A percentile compares a stretch with the other conserved stretches of the same genome.
Conservation (phyloP, 2,888 invertebrate genomes). For the Trichogramma dendrolimi region DNA sequence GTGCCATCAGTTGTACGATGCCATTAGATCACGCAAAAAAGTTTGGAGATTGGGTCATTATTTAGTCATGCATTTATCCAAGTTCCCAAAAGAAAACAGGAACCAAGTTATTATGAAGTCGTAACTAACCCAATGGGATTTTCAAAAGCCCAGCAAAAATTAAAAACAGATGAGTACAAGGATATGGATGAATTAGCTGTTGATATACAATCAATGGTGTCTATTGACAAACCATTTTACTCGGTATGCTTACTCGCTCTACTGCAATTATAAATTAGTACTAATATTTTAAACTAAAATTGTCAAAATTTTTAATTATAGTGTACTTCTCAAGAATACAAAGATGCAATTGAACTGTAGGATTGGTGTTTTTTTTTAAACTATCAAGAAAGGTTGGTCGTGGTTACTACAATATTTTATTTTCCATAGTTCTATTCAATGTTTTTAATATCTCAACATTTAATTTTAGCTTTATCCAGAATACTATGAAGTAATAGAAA, state of each 20-base stretch:
- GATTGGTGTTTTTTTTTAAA: constrained; percentile 88
- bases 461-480: constrained; percentile 74
- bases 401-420: constrained; percentile 1
- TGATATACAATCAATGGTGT: constrained; percentile 87
- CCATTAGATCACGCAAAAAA: constrained; percentile 83
- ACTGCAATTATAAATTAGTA: neutral
- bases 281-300: no score
- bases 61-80: constrained; percentile 92
- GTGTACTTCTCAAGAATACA: constrained; percentile 76
- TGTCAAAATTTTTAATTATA: constrained; percentile 45
- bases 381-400: constrained; percentile 73
- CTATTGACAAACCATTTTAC: constrained; percentile 93
- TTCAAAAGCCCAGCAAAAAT: constrained; percentile 89
- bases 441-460: neutral
- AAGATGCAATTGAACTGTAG: constrained; percentile 85
- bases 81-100: constrained; percentile 88
- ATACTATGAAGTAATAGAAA: constrained; percentile 90
- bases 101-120: constrained; percentile 86
- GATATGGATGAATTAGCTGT: constrained; percentile 86
- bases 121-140: constrained; percentile 94
- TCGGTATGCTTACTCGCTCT: constrained; percentile 54
- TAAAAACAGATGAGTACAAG: constrained; percentile 95
- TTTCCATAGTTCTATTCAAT: constrained; percentile 14
- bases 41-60: constrained; percentile 85
- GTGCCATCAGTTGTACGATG: constrained; percentile 90